Conservation (phyloP, 2,797 vertebrate genomes). For the Coregonus ussuriensis region DNA sequence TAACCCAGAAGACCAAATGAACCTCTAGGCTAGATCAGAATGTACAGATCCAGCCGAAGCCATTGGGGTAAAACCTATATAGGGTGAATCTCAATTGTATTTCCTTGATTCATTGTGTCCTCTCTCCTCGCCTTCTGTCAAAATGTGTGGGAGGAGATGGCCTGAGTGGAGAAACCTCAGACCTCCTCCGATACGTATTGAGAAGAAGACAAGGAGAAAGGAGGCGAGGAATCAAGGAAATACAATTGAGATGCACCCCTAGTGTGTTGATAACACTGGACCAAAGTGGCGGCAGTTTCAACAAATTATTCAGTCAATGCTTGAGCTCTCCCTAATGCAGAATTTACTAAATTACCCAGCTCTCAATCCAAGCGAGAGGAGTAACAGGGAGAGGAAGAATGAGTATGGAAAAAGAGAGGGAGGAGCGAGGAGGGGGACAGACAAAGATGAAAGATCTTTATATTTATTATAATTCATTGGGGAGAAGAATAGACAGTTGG, state of each 20-base stretch:
- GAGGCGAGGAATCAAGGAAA: background rate
- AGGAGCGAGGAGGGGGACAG: slow-evolving; percentile 18
- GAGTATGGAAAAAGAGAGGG: slow-evolving; percentile 37
- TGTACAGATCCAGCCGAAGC: too few relatives aligned
- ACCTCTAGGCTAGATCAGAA: too few relatives aligned
- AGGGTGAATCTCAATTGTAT: too few relatives aligned
- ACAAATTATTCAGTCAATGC: slow-evolving; percentile 48
- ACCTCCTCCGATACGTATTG: too few relatives aligned
- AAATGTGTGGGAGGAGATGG: background rate
- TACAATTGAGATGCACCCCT: slow-evolving; percentile 7
- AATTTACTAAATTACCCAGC: slow-evolving; percentile 68
- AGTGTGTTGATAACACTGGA: slow-evolving; percentile 44
- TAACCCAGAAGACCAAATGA: too few relatives aligned
- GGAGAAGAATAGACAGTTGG: slow-evolving; percentile 21
- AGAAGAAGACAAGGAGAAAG: too few relatives aligned
- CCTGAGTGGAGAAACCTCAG: background rate
- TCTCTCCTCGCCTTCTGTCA: background rate
- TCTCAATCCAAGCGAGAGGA: slow-evolving; percentile 43
- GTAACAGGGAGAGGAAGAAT: slow-evolving; percentile 27
- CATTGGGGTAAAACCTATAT: too few relatives aligned
- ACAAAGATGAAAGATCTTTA: slow-evolving; percentile 53
- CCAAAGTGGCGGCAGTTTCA: slow-evolving; percentile 43
- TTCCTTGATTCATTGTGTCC: background rate
- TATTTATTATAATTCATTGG: slow-evolving; percentile 41
- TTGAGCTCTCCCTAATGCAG: slow-evolving; percentile 56